Conservation (phyloP, 2,888 invertebrate genomes). For the Sisyra nigra region DNA sequence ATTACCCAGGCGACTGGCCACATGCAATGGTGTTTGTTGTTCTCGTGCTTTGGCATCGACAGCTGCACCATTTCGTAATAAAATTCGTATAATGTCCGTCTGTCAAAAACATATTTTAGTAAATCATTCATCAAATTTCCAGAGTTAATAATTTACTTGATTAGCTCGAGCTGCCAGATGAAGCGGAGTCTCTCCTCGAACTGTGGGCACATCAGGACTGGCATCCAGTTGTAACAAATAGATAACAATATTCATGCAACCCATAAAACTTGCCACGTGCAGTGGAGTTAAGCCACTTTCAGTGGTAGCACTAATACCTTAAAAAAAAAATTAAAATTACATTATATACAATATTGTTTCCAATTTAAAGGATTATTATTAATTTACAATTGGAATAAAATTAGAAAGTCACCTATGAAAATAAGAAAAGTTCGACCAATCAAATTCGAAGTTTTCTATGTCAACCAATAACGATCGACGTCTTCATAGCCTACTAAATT, state of each 20-base stretch:
- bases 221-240: conserved; percentile 89
- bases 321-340: conserved; percentile 8
- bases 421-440: conserved; percentile 4
- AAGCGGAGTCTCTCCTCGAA: conserved; percentile 90
- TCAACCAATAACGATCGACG: too few relatives aligned
- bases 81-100: conserved; percentile 88
- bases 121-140: conserved; percentile 4
- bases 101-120: too few relatives aligned
- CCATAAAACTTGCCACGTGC: conserved; percentile 98
- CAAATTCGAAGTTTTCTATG: too few relatives aligned
- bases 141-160: conserved; percentile 34
- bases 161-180: conserved; percentile 94
- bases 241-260: conserved; percentile 97
- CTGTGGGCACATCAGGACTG: conserved; percentile 84
- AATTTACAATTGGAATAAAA: too few relatives aligned
- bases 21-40: conserved; percentile 93
- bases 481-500: too few relatives aligned
- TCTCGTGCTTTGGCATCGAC: conserved; percentile 60
- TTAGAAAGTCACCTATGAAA: neutral
- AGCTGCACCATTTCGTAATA: conserved; percentile 78
- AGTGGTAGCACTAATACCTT: conserved; percentile 50
- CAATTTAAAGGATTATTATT: too few relatives aligned
- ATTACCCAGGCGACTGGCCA: conserved; percentile 89
- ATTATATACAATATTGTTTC: neutral
- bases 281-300: conserved; percentile 84